Evolutionary conservation across 2,797 vertebrate species (phyloP), one percentile per base, ranked within the genome.

Genomic region (Typhlichthys eigenmanni): DNA sequence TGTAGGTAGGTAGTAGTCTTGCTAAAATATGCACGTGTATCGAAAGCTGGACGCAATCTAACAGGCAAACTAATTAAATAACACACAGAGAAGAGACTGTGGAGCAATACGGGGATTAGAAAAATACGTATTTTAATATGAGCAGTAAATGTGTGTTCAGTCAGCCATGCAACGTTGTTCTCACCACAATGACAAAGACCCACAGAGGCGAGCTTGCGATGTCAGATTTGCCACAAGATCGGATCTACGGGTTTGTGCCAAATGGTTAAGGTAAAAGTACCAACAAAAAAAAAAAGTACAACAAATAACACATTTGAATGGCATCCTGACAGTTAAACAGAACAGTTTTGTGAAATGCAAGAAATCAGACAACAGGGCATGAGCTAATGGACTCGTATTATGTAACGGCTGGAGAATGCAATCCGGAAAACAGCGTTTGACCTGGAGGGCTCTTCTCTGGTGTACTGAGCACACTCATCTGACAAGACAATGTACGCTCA

Each of bases 221-320:
- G 90, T 93, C 82, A 87, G 77, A 93, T 94, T 94, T 89, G 94
- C 93, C 95, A 97, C 95, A 98, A 96, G 95, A 97, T 98, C 97
- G 97, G 97, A 99, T 99, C 97, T 99, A 99, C 97, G 97, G 97
- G 97, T 99, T 99, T 95, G 95, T 96, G 96, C 94, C 95, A 96
- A 91, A 85, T 94, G 96, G 97, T 87, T 86, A 80, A 67, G 52
- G 73, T 67, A 80, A 90, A 87, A 90, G 85, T 83, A 87, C 60
- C 81, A 89, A 88, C 83, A 63, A 0, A 85, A 86, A 5, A 14
- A 3, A 14, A 3, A 55, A 63, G 12, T 16, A 32, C 11, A 54
- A 11, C 5, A 11, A 24, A 12, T 32, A 54, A 54, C 24, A 59
- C 24, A 59, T 34, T 8, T 46, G 59, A 49, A 43, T 47, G 43